A percentile compares a stretch with the other conserved stretches of the same genome.
Conservation (phyloP, 2,797 vertebrate species). For the Tadarida brasiliensis region DNA sequence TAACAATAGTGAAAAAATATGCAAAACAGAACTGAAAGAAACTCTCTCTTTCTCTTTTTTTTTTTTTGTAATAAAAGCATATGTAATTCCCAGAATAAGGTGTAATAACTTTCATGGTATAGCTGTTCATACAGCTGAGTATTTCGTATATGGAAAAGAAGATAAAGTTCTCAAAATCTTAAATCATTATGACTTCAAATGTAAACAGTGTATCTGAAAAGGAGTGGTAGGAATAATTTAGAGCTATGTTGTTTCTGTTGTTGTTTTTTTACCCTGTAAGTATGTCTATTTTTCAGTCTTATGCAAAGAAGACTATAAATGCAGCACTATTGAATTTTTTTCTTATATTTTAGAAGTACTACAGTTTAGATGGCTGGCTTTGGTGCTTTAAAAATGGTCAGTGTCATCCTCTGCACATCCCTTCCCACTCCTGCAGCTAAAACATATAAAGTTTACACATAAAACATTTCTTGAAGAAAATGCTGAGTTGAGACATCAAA, state of each 20-base stretch:
- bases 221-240: background rate
- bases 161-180: background rate
- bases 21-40: background rate
- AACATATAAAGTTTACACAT: slow-evolving; percentile 33
- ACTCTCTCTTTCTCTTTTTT: background rate
- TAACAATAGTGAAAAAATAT: background rate
- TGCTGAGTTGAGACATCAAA: background rate
- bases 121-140: background rate
- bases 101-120: background rate
- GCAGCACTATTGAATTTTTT: background rate
- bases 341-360: background rate
- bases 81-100: background rate
- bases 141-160: background rate
- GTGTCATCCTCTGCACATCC: background rate
- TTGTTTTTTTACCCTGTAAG: background rate
- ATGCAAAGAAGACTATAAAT: background rate
- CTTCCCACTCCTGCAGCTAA: background rate
- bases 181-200: background rate
- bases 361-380: slow-evolving; percentile 64
- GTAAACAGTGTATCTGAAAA: background rate
- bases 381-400: slow-evolving; percentile 64
- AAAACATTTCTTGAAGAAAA: slow-evolving; percentile 57
- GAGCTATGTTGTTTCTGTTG: background rate
- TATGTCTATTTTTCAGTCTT: background rate
- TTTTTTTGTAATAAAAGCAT: background rate